A percentile compares a stretch with the other conserved stretches of the same genome.
phyloP scores from a whole-genome alignment of 2,888 invertebrate genomes.

The Drosophila ustulata region DNA sequence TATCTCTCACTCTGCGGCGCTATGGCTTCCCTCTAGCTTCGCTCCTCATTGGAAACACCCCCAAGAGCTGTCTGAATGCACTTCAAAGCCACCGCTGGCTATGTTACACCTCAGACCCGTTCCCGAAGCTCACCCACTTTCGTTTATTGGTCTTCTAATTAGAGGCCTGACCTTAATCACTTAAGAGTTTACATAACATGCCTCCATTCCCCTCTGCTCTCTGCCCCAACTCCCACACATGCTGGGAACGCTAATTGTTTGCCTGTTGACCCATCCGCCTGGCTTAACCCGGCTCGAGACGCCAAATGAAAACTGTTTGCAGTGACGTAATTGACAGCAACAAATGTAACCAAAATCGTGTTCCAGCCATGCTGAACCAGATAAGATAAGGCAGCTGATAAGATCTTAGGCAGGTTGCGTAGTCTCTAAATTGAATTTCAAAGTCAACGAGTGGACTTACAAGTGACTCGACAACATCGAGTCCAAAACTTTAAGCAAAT shows the following conservation, averaged over 20 bases:
- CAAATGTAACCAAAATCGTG: slow-evolving; percentile 28
- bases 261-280: slow-evolving; percentile 35
- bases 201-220: neutral
- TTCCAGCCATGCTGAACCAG: slow-evolving; percentile 25
- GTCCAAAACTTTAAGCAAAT: slow-evolving; percentile 69
- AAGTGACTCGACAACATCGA: slow-evolving; percentile 32
- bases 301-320: slow-evolving; percentile 29
- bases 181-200: slow-evolving; percentile 70
- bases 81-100: slow-evolving; percentile 53
- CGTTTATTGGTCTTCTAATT: slow-evolving; percentile 70
- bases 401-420: slow-evolving; percentile 40
- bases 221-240: slow-evolving; percentile 35
- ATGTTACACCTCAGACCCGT: slow-evolving; percentile 26
- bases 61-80: slow-evolving; percentile 15
- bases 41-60: neutral
- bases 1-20: too few relatives aligned
- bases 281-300: slow-evolving; percentile 23
- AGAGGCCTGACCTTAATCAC: slow-evolving; percentile 74
- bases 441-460: slow-evolving; percentile 52
- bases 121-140: slow-evolving; percentile 61
- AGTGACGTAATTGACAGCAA: slow-evolving; percentile 61
- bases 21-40: slow-evolving; percentile 13
- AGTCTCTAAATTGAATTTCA: slow-evolving; percentile 45
- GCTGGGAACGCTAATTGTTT: slow-evolving; percentile 45
- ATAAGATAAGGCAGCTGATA: slow-evolving; percentile 54